phyloP scores from a whole-genome alignment of 1,140 invertebrate genomes.

The Halotydeus destructor region DNA sequence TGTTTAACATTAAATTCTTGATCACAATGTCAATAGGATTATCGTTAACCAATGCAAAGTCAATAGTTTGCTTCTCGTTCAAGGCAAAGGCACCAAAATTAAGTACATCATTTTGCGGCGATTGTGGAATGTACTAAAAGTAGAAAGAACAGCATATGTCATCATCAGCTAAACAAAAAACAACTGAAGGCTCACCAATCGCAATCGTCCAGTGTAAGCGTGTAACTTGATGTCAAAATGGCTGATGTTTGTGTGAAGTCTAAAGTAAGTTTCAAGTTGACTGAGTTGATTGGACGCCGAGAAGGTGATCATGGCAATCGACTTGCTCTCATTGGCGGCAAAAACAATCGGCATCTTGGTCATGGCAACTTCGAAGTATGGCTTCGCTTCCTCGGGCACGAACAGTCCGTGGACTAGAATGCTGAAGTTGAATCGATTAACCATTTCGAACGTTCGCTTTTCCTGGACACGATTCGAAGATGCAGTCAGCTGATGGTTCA shows the following conservation, averaged over 20 bases:
- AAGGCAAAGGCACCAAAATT: slow-evolving; percentile 53
- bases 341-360: slow-evolving; percentile 3
- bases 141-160: slow-evolving; percentile 13
- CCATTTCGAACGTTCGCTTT: slow-evolving; percentile 35
- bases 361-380: slow-evolving; percentile 37
- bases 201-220: slow-evolving; percentile 50
- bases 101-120: slow-evolving; percentile 33
- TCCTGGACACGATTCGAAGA: too few species aligned
- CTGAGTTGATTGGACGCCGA: slow-evolving; percentile 8
- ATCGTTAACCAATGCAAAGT: slow-evolving; percentile 48
- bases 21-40: slow-evolving; percentile 48
- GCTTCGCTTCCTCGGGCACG: slow-evolving; percentile 34
- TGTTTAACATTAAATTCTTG: slow-evolving; percentile 41
- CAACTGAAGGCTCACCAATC: slow-evolving; percentile 26
- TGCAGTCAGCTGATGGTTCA: slow-evolving; percentile 16
- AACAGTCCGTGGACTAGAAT: slow-evolving; percentile 44
- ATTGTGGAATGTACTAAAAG: slow-evolving; percentile 26
- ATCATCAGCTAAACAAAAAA: slow-evolving; percentile 10
- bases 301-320: slow-evolving; percentile 4
- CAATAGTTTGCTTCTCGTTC: slow-evolving; percentile 38
- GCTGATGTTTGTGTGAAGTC: slow-evolving; percentile 49
- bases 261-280: slow-evolving; percentile 30
- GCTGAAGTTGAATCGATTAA: slow-evolving; percentile 45
- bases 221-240: slow-evolving; percentile 41
- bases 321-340: not conserved